A percentile compares a stretch with the other conserved stretches of the same genome.
These are phyloP conservation scores for Zeuzera pyrina DNA, from an alignment of 2,888 invertebrate species.

Conservation along the genomic window DNA sequence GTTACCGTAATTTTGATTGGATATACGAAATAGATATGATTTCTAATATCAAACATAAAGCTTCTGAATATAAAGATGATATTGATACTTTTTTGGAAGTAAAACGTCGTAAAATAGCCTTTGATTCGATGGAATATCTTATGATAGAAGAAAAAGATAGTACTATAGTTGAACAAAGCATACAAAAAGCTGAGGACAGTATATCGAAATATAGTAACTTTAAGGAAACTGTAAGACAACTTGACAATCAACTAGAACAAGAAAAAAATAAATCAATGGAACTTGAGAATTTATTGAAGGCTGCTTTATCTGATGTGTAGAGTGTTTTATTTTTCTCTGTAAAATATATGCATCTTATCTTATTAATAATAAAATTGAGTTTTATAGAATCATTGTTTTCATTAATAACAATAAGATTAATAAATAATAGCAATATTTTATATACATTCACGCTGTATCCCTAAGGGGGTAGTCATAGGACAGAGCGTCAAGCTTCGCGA, in stretches of 20 bases:
- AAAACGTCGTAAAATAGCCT: slow-evolving; percentile 56
- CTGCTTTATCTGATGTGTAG: slow-evolving; percentile 49
- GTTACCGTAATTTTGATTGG: slow-evolving; percentile 73
- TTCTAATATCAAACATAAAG: slow-evolving; percentile 45
- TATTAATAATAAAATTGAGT: too few species aligned
- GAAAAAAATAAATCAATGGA: slow-evolving; percentile 55
- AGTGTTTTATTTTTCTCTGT: too few species aligned
- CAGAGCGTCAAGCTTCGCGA: too few species aligned
- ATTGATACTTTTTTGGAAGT: slow-evolving; percentile 44
- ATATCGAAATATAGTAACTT: slow-evolving; percentile 44
- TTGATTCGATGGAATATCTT: slow-evolving; percentile 47
- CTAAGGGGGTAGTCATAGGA: too few species aligned
- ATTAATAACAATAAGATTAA: too few species aligned
- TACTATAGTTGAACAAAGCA: slow-evolving; percentile 45
- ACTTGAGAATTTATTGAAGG: slow-evolving; percentile 59
- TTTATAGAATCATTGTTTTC: too few species aligned
- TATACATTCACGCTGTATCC: too few species aligned
- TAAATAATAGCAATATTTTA: too few species aligned
- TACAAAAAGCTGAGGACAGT: slow-evolving; percentile 38
- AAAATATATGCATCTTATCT: too few species aligned
- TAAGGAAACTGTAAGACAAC: slow-evolving; percentile 46
- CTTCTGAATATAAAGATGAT: slow-evolving; percentile 42
- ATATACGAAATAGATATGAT: slow-evolving; percentile 60
- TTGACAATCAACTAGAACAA: slow-evolving; percentile 61
- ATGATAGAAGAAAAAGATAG: slow-evolving; percentile 53